Conservation (phyloP, 35 echinoderm and acorn worm species). For the Acanthaster planci region DNA sequence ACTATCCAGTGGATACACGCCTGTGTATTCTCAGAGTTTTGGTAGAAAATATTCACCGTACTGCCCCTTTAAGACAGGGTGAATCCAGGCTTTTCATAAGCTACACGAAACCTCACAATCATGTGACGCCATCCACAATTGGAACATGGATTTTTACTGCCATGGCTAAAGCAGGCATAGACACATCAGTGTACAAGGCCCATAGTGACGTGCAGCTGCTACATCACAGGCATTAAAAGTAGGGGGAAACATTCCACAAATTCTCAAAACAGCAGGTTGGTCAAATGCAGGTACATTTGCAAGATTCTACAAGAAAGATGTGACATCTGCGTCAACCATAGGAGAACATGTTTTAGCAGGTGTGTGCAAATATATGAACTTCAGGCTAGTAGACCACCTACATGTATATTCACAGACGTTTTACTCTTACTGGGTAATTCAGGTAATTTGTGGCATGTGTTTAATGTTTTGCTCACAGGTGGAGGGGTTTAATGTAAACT, state of each 20-base stretch:
- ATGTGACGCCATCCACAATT: slow-evolving; percentile 38
- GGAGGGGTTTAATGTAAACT: too few species aligned
- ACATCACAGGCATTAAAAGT: background rate
- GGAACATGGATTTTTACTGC: slow-evolving; percentile 29
- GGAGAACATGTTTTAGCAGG: too few species aligned
- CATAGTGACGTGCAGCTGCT: slow-evolving; percentile 37
- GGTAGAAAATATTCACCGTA: slow-evolving; percentile 28
- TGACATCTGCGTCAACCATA: background rate
- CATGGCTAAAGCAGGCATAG: slow-evolving; percentile 38
- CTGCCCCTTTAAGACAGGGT: slow-evolving; percentile 25
- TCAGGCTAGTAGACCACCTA: too few species aligned
- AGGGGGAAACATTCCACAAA: slow-evolving; percentile 10
- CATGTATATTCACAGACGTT: too few species aligned
- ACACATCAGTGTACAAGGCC: slow-evolving; percentile 27
- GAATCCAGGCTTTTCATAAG: slow-evolving; percentile 52
- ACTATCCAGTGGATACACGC: slow-evolving; percentile 45
- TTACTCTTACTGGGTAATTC: too few species aligned
- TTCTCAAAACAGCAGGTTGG: slow-evolving; percentile 41
- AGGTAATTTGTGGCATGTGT: too few species aligned
- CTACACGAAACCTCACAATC: slow-evolving; percentile 45
- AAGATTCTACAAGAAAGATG: slow-evolving; percentile 29
- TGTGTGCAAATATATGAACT: too few species aligned
- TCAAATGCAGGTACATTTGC: slow-evolving; percentile 27
- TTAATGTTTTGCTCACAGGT: too few species aligned
- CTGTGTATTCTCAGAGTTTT: slow-evolving; percentile 43